These are phyloP conservation scores for Cyclargus thomasi DNA, from an alignment of 1,140 invertebrate genomes.

Conservation along the genomic window DNA sequence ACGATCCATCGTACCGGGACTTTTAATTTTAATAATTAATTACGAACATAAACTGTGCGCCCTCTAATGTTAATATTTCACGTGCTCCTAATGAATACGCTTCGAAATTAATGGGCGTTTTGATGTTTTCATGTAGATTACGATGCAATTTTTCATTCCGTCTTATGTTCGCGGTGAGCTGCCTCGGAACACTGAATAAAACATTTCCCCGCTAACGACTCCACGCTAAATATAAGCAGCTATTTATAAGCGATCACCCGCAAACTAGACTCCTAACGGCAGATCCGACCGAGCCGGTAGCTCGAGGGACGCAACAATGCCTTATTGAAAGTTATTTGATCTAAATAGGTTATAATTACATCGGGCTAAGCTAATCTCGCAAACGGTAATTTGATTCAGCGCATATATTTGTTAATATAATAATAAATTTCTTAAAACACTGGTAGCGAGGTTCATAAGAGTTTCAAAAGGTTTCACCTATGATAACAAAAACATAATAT, in stretches of 20 bases:
- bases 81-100: not conserved
- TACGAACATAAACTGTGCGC: not conserved
- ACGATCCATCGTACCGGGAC: not conserved
- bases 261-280: not conserved
- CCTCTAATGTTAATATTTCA: not conserved
- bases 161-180: not conserved
- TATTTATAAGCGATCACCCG: not conserved
- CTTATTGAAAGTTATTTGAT: not conserved
- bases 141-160: not conserved
- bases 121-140: constrained; percentile 3
- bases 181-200: not conserved
- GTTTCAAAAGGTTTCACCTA: too few relatives aligned
- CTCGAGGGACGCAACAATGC: not conserved
- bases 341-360: not conserved
- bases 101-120: not conserved
- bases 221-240: not conserved
- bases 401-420: not conserved
- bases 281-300: not conserved
- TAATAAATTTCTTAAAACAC: not conserved
- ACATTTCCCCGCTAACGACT: not conserved
- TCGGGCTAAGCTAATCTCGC: not conserved
- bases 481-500: too few relatives aligned
- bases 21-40: not conserved
- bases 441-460: too few relatives aligned
- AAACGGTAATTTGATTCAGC: not conserved